phyloP scores from a whole-genome alignment of 2,888 invertebrate species.

The Megamerina dolium region DNA sequence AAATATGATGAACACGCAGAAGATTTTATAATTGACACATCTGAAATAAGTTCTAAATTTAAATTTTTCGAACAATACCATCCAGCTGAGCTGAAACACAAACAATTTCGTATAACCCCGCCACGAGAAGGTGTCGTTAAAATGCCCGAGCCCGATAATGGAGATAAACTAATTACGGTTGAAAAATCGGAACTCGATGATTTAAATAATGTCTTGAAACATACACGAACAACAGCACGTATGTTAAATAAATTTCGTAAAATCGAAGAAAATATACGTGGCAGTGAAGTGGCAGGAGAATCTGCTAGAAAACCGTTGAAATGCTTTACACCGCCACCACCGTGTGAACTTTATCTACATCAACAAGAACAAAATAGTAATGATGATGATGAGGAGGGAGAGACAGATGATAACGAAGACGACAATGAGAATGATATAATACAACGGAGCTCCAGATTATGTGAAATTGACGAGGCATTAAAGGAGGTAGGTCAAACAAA shows the following conservation, averaged over 20 bases:
- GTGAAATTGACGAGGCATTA: constrained; percentile 61
- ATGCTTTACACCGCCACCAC: constrained; percentile 84
- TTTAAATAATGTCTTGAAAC: constrained; percentile 44
- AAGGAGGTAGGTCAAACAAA: constrained; percentile 54
- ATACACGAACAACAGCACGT: constrained; percentile 69
- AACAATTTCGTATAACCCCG: constrained; percentile 81
- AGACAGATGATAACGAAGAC: constrained; percentile 47
- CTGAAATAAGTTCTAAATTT: constrained; percentile 79
- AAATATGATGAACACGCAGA: constrained; percentile 60
- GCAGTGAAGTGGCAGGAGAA: constrained; percentile 53
- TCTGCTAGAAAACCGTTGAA: constrained; percentile 86
- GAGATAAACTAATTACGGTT: constrained; percentile 55
- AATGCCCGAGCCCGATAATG: constrained; percentile 34
- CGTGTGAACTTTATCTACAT: constrained; percentile 50
- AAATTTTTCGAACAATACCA: constrained; percentile 86
- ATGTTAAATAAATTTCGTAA: constrained; percentile 86
- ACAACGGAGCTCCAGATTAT: constrained; percentile 27
- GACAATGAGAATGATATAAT: constrained; percentile 47
- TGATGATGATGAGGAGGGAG: constrained; percentile 30
- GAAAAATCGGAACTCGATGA: constrained; percentile 63
- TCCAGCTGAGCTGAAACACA: constrained; percentile 58
- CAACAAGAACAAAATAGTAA: constrained; percentile 50
- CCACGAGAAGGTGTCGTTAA: constrained; percentile 73
- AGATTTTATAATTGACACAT: constrained; percentile 72
- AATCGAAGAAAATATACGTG: constrained; percentile 63